A percentile compares a stretch with the other conserved stretches of the same genome.
Evolutionary conservation across 2,888 invertebrate species (phyloP).

Genomic region (Steinernema scapterisci): DNA sequence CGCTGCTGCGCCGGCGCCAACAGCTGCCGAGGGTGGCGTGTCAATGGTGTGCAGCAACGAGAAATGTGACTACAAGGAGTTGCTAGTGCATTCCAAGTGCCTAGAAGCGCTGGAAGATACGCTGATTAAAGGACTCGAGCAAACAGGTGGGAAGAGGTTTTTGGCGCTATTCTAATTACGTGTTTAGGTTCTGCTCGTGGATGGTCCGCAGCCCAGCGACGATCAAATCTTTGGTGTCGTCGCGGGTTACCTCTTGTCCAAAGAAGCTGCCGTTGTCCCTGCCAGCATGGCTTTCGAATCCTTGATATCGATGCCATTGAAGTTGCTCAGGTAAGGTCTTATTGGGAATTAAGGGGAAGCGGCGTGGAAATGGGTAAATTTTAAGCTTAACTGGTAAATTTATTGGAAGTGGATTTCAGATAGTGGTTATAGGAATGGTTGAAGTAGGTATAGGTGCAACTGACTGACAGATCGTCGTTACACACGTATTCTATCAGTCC

Average conservation of each 20-base stretch:
- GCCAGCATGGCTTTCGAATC: neutral
- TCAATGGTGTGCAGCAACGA: slow-evolving; percentile 53
- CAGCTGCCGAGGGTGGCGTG: slow-evolving; percentile 42
- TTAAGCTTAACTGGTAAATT: too few relatives aligned
- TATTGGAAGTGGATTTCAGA: too few relatives aligned
- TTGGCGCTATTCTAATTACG: neutral
- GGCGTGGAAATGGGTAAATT: too few relatives aligned
- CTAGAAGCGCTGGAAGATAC: slow-evolving; percentile 50
- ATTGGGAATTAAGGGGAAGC: too few relatives aligned
- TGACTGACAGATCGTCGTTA: neutral
- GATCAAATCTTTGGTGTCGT: slow-evolving; percentile 51
- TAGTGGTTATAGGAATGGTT: too few relatives aligned
- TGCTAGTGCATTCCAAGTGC: slow-evolving; percentile 48
- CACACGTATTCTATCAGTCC: neutral
- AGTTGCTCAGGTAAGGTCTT: slow-evolving; percentile 16
- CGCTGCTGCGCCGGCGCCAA: slow-evolving; percentile 37
- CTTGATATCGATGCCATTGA: neutral
- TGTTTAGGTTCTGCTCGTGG: slow-evolving; percentile 55
- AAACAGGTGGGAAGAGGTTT: slow-evolving; percentile 36
- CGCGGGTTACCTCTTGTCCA: slow-evolving; percentile 13
- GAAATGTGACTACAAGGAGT: slow-evolving; percentile 44
- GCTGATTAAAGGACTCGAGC: slow-evolving; percentile 47
- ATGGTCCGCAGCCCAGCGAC: slow-evolving; percentile 56
- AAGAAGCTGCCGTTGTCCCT: slow-evolving; percentile 21
- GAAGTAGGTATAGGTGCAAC: too few relatives aligned